Evolutionary conservation across 2,888 invertebrate genomes (phyloP), one percentile per base, ranked within the genome.

Genomic region (Pseudococcus longispinus): DNA sequence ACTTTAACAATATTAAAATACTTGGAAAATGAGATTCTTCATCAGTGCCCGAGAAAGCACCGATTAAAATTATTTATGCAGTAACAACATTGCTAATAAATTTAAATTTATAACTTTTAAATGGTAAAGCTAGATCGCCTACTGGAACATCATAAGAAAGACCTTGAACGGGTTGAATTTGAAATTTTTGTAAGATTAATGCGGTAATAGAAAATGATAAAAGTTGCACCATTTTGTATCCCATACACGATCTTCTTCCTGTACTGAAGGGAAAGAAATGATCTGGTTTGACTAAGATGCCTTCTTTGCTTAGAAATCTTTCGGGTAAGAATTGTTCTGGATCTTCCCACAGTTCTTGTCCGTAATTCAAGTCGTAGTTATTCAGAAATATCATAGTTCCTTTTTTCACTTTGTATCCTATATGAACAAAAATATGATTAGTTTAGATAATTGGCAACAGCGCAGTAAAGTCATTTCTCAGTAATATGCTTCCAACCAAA

Each of bases 211-310:
- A 91, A 89, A 93, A 93, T 85, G 93, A 92, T 11, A 94, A 89
- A 84, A 93, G 91, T 88, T 93, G 93, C 0, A 94, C 93, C 91
- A 94, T 91, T 89, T 93, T 93, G 90, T 94, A 93, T 0, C 94
- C 94, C 93, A 94, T 93, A 90, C 94, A 94, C 46, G 93, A 93
- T 60, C 94, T 91, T 88, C 93, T 91, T 0, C 94, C 94, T 5
- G 93, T 93, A 0, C 94, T 93, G 90, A 94, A 94, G 0, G 94
- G 94, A 26, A 94, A 90, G 89, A 94, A 94, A 89, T 93, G 92
- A 42, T 94, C 93, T 0, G 94, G 94, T 89, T 94, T 94, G 4
- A 91, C 89, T 18, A 94, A 90, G 80, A 90, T 90, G 0, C 92
- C 93, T 26, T 92, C 91, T 6, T 88, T 55, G 20, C 89, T 89